Base-by-base conservation (phyloP, 2,888 invertebrate genomes). In the Hyposoter dolosus region DNA sequence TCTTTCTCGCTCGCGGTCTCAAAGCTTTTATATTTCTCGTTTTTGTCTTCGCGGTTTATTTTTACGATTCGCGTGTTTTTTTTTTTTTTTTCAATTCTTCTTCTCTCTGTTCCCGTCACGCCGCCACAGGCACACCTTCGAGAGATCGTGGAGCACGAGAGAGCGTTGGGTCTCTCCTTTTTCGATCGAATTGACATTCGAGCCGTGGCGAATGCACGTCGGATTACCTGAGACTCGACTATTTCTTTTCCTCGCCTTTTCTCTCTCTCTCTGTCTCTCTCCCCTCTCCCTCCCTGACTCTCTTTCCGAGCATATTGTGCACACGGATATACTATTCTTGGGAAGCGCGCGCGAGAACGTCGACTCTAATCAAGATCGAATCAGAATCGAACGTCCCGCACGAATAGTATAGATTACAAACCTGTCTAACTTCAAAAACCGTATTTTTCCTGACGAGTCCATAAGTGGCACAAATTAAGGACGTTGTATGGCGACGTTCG, bases 141-240 rank as follows among this genome's bases (percentile, higher is more conserved):
- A 66, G 60, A 66, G 75, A 82, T 56, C 56, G 76, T 60, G 60
- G 75, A 12, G 28, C 56, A 60, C 75, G 43, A 60, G 75, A 56
- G 75, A 60, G 60, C 75, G 45, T 40, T 9, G 40, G 19, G 19
- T 56, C 56, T 56, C 71, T 50, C 71, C 80, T 78, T 84, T 56
- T 83, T 86, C 84, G 77, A 74, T 84, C 87, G 84, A 83, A 86
- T 84, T 86, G 83, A 84, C 86, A 84, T 84, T 83, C 86, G 86
- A 86, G 75, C 84, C 86, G 82, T 80, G 89, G 89, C 88, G 88
- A 84, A 85, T 89, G 90, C 88, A 71, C 82, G 83, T 84, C 87
- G 86, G 90, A 91, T 91, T 91, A 91, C 91, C 91, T 89, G 90
- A 90, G 91, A 87, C 87, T 90, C 87, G 89, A 4, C 90, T 81